Evolutionary conservation across 1,140 invertebrate species (phyloP).

Genomic region (Drosophila malerkotliana): DNA sequence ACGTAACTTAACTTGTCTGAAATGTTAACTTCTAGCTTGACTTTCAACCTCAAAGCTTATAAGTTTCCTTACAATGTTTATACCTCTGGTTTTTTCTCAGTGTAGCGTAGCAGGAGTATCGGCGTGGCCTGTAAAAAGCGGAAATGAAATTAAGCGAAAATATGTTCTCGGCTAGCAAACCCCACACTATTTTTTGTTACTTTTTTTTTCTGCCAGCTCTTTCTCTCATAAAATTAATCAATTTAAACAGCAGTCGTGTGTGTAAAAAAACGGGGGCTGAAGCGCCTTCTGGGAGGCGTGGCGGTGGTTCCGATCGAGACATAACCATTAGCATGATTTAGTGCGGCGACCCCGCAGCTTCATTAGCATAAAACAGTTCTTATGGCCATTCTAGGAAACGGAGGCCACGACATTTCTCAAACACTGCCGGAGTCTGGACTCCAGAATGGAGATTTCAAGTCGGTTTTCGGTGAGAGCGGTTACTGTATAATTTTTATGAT

Average conservation of each 20-base stretch:
- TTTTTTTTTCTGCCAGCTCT: constrained; percentile 23
- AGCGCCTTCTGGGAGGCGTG: too few species aligned
- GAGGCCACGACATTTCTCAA: constrained; percentile 34
- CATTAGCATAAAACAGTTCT: constrained; percentile 74
- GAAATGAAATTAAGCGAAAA: constrained; percentile 81
- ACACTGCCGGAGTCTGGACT: neutral
- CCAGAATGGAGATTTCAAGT: constrained; percentile 19
- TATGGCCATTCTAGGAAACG: constrained; percentile 66
- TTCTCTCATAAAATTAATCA: constrained; percentile 77
- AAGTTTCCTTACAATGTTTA: too few species aligned
- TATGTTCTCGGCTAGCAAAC: constrained; percentile 62
- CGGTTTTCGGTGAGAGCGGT: constrained; percentile 39
- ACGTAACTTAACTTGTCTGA: neutral
- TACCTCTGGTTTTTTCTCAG: neutral
- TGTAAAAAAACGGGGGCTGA: neutral
- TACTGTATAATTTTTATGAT: constrained; percentile 82
- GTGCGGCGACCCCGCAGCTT: constrained; percentile 40
- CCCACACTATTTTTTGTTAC: constrained; percentile 6
- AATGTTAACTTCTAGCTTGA: too few species aligned
- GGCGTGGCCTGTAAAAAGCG: constrained; percentile 31
- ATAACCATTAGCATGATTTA: constrained; percentile 74
- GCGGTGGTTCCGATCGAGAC: constrained; percentile 25
- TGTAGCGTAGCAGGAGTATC: neutral
- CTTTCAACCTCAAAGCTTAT: too few species aligned
- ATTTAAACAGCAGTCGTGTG: constrained; percentile 59